phyloP scores from a whole-genome alignment of 2,888 invertebrate species.

The Lathronympha strigana region DNA sequence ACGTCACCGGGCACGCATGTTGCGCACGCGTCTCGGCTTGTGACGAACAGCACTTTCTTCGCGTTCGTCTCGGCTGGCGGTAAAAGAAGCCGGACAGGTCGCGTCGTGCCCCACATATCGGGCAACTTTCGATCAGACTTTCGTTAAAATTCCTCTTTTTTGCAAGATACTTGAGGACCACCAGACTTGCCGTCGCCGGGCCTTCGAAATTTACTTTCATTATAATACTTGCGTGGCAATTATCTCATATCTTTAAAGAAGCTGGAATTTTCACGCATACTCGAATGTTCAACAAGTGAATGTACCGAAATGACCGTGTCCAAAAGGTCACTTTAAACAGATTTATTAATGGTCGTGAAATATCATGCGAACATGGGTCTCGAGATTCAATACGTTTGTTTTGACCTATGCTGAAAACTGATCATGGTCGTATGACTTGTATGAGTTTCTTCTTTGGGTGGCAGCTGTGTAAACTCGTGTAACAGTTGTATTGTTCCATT shows the following conservation, averaged over 20 bases:
- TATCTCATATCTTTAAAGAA: slow-evolving; percentile 19
- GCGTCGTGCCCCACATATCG: slow-evolving; percentile 78
- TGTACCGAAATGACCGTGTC: slow-evolving; percentile 21
- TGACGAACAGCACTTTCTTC: slow-evolving; percentile 63
- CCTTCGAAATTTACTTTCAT: slow-evolving; percentile 67
- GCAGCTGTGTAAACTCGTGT: slow-evolving; percentile 36
- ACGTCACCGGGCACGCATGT: slow-evolving; percentile 43
- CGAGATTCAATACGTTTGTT: slow-evolving; percentile 3
- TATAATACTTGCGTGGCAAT: slow-evolving; percentile 49
- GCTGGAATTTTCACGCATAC: slow-evolving; percentile 20
- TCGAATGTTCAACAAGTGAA: slow-evolving; percentile 11
- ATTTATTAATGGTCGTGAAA: slow-evolving; percentile 11
- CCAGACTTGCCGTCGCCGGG: slow-evolving; percentile 69
- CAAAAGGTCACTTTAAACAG: slow-evolving; percentile 18
- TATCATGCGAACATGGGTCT: too few relatives aligned
- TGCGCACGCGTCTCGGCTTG: slow-evolving; percentile 40
- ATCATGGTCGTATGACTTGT: not conserved
- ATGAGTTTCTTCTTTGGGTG: slow-evolving; percentile 4
- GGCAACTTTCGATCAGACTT: slow-evolving; percentile 83
- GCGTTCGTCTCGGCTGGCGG: slow-evolving; percentile 54
- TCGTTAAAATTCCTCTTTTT: slow-evolving; percentile 76
- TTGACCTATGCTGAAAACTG: slow-evolving; percentile 12
- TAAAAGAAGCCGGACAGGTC: slow-evolving; percentile 66
- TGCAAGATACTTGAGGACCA: slow-evolving; percentile 59
- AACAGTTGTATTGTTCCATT: slow-evolving; percentile 33